A percentile compares a stretch with the other conserved stretches of the same genome.
phyloP scores from a whole-genome alignment of 1,140 invertebrate species.

The Belonocnema kinseyi region DNA sequence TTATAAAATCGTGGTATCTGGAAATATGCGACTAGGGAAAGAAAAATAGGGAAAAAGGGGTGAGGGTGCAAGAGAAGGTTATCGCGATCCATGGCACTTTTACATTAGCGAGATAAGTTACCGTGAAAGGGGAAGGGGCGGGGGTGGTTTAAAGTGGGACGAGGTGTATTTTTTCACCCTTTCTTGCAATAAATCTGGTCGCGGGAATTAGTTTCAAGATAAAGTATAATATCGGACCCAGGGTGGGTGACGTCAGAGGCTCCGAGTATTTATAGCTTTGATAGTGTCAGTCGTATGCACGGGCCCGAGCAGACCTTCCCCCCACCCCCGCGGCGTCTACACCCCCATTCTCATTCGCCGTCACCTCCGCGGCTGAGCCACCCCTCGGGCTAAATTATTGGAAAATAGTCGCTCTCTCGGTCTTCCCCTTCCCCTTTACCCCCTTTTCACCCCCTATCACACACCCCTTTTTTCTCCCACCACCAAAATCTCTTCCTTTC shows the following conservation, averaged over 20 bases:
- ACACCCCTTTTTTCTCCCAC: constrained; percentile 13
- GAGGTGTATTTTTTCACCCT: constrained; percentile 63
- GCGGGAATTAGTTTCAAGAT: constrained; percentile 72
- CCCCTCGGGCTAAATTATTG: constrained; percentile 57
- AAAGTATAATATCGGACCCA: constrained; percentile 72
- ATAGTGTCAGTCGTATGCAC: constrained; percentile 71
- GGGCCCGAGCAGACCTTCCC: constrained; percentile 46
- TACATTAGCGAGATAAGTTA: constrained; percentile 64
- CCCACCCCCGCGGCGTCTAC: constrained; percentile 34
- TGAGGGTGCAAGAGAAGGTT: constrained; percentile 11
- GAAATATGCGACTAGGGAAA: not conserved
- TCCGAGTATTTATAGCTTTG: constrained; percentile 68
- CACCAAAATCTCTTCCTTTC: constrained; percentile 33
- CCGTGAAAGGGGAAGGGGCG: constrained; percentile 29
- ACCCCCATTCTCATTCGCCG: constrained; percentile 41
- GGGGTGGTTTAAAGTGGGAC: constrained; percentile 31
- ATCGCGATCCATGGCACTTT: constrained; percentile 49
- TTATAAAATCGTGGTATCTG: constrained; percentile 2
- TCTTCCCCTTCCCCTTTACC: constrained; percentile 35
- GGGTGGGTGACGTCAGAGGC: constrained; percentile 70
- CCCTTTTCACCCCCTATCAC: constrained; percentile 23
- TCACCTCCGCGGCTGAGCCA: constrained; percentile 41
- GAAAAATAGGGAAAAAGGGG: constrained; percentile 4
- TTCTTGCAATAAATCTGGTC: constrained; percentile 71
- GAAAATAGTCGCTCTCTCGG: constrained; percentile 55